These are phyloP conservation scores for Puma concolor DNA, from an alignment of 2,113 vertebrate genomes.

Conservation along the genomic window DNA sequence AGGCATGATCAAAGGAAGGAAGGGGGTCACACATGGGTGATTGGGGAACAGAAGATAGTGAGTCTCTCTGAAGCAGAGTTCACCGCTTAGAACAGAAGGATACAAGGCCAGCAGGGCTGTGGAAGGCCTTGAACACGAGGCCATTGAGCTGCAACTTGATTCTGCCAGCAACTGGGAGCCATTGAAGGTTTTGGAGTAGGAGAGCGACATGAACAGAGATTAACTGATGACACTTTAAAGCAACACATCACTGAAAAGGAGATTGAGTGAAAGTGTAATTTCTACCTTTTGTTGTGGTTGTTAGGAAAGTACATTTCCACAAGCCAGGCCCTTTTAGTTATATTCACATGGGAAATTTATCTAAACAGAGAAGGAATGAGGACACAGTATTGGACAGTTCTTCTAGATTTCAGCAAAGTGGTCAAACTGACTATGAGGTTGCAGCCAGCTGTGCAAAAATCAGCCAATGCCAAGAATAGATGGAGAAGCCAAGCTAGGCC, in stretches of 20 bases:
- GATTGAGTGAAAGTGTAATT: background rate
- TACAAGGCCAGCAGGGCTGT: background rate
- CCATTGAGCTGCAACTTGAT: background rate
- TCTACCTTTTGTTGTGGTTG: background rate
- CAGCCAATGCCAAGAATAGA: background rate
- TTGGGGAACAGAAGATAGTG: background rate
- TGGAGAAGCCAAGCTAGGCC: background rate
- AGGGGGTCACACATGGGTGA: background rate
- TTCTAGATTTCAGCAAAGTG: background rate
- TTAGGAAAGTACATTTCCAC: background rate
- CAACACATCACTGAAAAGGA: background rate
- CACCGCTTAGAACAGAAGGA: background rate
- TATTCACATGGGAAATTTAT: background rate
- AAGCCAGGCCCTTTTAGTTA: background rate
- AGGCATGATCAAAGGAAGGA: background rate
- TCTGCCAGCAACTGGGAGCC: background rate
- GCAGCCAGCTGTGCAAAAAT: background rate
- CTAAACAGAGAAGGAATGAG: background rate
- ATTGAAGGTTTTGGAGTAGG: background rate
- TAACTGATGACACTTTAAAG: background rate
- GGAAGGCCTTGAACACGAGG: background rate
- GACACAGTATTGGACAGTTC: background rate
- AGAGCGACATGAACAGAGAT: background rate
- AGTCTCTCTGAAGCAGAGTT: background rate
- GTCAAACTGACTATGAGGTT: background rate